These are phyloP conservation scores for Drosophila novamexicana DNA, from an alignment of 1,140 invertebrate genomes.

Conservation along the genomic window DNA sequence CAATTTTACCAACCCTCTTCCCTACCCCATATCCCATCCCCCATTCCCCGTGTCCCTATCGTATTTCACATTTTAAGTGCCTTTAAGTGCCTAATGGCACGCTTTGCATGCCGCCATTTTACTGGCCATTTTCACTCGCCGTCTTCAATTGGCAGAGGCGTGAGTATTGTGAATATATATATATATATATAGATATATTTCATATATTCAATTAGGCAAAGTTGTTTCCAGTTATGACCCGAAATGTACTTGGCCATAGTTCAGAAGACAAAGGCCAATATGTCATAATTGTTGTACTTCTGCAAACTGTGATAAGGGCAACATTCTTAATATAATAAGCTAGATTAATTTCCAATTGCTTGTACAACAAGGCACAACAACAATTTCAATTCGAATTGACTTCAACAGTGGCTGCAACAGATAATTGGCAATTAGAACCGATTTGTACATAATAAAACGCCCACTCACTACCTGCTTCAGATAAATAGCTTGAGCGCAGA, in stretches of 20 bases:
- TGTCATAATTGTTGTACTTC: conserved; percentile 34
- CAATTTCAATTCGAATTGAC: conserved; percentile 1
- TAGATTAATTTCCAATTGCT: conserved; percentile 33
- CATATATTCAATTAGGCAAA: conserved; percentile 77
- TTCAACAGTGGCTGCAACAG: not conserved
- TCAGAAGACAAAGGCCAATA: conserved; percentile 32
- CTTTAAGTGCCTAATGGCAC: conserved; percentile 80
- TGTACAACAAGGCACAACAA: not conserved
- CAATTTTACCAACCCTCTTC: not conserved
- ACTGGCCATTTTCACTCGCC: conserved; percentile 21
- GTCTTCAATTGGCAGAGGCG: conserved; percentile 15
- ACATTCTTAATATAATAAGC: conserved; percentile 17
- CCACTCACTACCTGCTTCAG: too few relatives aligned
- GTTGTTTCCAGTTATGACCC: conserved; percentile 61
- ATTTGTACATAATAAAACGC: not conserved
- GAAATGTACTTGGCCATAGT: conserved; percentile 20
- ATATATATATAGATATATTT: conserved; percentile 39
- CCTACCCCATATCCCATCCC: not conserved
- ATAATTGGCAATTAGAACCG: conserved; percentile 8
- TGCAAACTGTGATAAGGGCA: conserved; percentile 9
- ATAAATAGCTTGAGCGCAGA: not conserved
- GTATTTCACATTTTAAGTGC: conserved; percentile 43
- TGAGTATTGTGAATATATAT: conserved; percentile 5
- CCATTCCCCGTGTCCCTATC: not conserved
- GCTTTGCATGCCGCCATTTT: conserved; percentile 74